These are phyloP conservation scores for Lithophane socia DNA, from an alignment of 2,888 invertebrate genomes.

Conservation along the genomic window DNA sequence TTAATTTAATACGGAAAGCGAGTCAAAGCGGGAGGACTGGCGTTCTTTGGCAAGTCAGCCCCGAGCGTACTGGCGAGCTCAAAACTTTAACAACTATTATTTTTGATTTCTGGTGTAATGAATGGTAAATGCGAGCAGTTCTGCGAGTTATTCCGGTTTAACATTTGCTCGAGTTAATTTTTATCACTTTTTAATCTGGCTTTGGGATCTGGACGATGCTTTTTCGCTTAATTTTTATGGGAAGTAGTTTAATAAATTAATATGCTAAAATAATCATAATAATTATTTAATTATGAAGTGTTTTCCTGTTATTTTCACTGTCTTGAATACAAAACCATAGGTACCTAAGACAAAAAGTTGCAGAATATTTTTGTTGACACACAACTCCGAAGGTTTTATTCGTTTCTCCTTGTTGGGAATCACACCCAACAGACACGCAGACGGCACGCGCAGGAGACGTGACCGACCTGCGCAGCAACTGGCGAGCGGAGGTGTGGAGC, in stretches of 20 bases:
- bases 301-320: not conserved
- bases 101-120: slow-evolving; percentile 39
- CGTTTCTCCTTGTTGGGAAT: too few species aligned
- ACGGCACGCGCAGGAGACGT: too few species aligned
- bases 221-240: not conserved
- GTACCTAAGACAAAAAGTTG: not conserved
- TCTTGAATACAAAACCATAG: not conserved
- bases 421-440: too few species aligned
- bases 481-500: too few species aligned
- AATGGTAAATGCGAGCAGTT: slow-evolving; percentile 33
- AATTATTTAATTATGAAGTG: not conserved
- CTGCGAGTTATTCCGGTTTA: slow-evolving; percentile 25
- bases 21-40: slow-evolving; percentile 63
- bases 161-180: not conserved
- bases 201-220: not conserved
- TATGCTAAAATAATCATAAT: not conserved
- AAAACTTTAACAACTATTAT: slow-evolving; percentile 40
- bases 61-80: slow-evolving; percentile 48
- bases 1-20: slow-evolving; percentile 69
- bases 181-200: not conserved
- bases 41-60: slow-evolving; percentile 64
- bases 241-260: too few species aligned
- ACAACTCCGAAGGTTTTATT: not conserved
- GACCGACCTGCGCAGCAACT: too few species aligned
- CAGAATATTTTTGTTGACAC: not conserved